A percentile compares a stretch with the other conserved stretches of the same genome.
These are phyloP conservation scores for Percina caprodes DNA, from an alignment of 2,113 vertebrate species.

Conservation along the genomic window DNA sequence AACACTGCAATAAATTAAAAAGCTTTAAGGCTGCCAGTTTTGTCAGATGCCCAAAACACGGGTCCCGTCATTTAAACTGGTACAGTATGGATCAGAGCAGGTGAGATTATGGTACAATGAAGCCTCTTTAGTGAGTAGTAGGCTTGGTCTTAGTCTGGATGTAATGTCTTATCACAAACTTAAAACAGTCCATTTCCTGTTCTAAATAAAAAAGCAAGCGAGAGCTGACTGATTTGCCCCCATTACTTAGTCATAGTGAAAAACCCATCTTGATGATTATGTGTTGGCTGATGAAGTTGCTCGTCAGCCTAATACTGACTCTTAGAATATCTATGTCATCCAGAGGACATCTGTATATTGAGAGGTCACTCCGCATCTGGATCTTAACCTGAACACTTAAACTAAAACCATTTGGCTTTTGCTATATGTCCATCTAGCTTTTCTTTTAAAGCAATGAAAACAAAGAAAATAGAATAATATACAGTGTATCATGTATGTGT, in stretches of 20 bases:
- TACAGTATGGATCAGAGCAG: conserved; percentile 71
- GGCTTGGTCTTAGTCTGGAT: conserved; percentile 40
- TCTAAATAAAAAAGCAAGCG: conserved; percentile 48
- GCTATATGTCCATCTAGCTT: conserved; percentile 62
- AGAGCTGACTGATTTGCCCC: conserved; percentile 22
- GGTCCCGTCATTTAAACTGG: conserved; percentile 80
- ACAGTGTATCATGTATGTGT: conserved; percentile 52
- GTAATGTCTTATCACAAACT: conserved; percentile 28
- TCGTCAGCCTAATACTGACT: conserved; percentile 50
- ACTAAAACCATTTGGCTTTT: conserved; percentile 59
- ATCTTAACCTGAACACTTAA: conserved; percentile 35
- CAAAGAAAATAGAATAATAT: conserved; percentile 32
- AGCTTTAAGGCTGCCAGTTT: conserved; percentile 84
- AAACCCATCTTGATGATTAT: conserved; percentile 15
- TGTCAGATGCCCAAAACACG: conserved; percentile 68
- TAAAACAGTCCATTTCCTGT: conserved; percentile 36
- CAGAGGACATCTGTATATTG: conserved; percentile 19
- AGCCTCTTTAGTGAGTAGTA: conserved; percentile 63
- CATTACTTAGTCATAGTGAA: conserved; percentile 9
- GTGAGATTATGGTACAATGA: conserved; percentile 53
- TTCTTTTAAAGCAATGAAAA: conserved; percentile 70
- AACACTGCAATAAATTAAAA: conserved; percentile 83
- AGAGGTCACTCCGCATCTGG: conserved; percentile 6
- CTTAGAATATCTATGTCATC: conserved; percentile 4
- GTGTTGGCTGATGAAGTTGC: conserved; percentile 42